A percentile compares a stretch with the other conserved stretches of the same genome.
Evolutionary conservation across 2,113 vertebrate genomes (phyloP).

Genomic region (Oostethus manadensis): DNA sequence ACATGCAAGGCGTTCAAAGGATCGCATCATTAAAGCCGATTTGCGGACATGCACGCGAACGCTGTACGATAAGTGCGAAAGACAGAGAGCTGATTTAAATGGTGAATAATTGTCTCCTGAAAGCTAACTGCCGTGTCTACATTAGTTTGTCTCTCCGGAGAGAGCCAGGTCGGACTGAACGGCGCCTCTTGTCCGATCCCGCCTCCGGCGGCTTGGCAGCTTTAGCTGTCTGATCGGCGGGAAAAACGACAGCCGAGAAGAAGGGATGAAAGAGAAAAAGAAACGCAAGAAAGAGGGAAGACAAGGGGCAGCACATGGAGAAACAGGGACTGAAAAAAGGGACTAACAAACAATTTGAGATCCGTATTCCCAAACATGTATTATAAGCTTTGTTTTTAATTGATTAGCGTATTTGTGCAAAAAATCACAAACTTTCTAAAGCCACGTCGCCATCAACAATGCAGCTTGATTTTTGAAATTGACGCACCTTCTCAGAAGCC

Average conservation of each 20-base stretch:
- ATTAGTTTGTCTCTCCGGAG: constrained; percentile 52
- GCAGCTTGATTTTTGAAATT: no score
- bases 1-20: neutral
- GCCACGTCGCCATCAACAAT: no score
- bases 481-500: no score
- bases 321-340: neutral
- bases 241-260: constrained; percentile 23
- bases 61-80: neutral
- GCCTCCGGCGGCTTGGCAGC: constrained; percentile 57
- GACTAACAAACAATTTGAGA: no score
- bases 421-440: no score
- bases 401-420: no score
- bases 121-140: constrained; percentile 54
- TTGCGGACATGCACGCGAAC: neutral
- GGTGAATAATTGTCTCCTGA: constrained; percentile 60
- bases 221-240: constrained; percentile 30
- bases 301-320: neutral
- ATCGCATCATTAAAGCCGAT: neutral
- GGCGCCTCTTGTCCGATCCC: constrained; percentile 52
- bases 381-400: no score
- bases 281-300: neutral
- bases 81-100: constrained; percentile 50
- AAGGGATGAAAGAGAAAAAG: neutral
- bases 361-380: no score
- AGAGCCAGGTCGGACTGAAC: constrained; percentile 52